Evolutionary conservation across 92 coral and sea anemone genomes (phyloP).

Genomic region (Virgularia gustaviana): DNA sequence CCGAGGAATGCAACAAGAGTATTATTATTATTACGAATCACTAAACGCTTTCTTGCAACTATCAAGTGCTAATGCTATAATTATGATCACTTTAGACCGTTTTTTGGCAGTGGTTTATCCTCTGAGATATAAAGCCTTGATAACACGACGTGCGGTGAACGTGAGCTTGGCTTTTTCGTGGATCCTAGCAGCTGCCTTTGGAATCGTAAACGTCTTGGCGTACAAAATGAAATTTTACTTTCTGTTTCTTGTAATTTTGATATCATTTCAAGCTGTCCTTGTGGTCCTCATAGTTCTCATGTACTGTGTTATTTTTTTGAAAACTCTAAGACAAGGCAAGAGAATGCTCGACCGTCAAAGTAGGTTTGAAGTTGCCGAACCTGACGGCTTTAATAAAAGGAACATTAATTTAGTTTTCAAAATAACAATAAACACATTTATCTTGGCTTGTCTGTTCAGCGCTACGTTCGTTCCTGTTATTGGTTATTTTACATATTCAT

Average conservation of each 20-base stretch:
- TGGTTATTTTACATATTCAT: background rate
- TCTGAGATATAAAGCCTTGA: background rate
- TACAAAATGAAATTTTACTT: background rate
- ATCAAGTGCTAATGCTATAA: background rate
- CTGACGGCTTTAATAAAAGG: no score
- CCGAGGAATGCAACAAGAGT: background rate
- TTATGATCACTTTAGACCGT: background rate
- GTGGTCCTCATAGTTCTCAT: background rate
- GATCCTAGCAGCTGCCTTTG: background rate
- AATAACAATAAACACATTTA: background rate
- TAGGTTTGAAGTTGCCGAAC: no score
- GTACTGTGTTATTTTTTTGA: background rate
- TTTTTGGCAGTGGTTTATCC: background rate
- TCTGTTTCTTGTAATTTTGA: background rate
- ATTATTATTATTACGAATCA: constrained; percentile 1
- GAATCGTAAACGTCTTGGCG: background rate
- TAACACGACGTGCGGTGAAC: background rate
- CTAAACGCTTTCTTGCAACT: background rate
- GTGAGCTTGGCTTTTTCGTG: background rate
- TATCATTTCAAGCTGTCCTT: background rate
- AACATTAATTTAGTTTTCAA: background rate
- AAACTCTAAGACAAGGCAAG: background rate
- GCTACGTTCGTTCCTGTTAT: background rate
- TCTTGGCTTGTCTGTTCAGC: background rate
- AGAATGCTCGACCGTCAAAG: no score